Evolutionary conservation across 1,140 invertebrate genomes (phyloP).

Genomic region (Pseudobourletiella spinata): DNA sequence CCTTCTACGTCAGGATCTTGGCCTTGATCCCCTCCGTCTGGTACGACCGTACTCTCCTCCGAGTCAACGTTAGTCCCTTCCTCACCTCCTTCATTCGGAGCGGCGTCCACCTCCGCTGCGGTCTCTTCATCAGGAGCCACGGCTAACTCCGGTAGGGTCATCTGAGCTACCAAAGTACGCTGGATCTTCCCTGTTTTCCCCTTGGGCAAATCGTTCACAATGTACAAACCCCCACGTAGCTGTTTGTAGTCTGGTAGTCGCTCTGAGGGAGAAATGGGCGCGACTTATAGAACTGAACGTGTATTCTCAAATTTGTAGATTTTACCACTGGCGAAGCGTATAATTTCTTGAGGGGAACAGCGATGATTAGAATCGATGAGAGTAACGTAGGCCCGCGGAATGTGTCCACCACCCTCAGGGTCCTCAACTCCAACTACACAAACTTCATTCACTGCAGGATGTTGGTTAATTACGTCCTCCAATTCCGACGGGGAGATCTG

Average conservation of each 20-base stretch:
- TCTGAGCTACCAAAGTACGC: conserved; percentile 6
- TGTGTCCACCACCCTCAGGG: conserved; percentile 12
- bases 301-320: too few species aligned
- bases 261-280: not conserved
- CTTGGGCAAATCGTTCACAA: conserved; percentile 7
- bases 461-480: conserved; percentile 19
- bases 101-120: not conserved
- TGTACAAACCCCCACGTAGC: conserved; percentile 11
- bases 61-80: too few species aligned
- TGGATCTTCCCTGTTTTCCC: conserved; percentile 22
- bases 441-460: conserved; percentile 21
- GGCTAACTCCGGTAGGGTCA: not conserved
- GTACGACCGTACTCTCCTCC: too few species aligned
- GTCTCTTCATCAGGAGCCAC: not conserved
- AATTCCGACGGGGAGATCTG: conserved; percentile 31
- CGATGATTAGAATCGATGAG: not conserved
- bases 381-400: conserved; percentile 20
- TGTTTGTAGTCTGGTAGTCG: conserved; percentile 4
- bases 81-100: too few species aligned
- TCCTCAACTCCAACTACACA: conserved; percentile 18
- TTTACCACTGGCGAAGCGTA: not conserved
- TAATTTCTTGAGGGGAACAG: conserved; percentile 4
- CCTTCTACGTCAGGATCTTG: too few species aligned
- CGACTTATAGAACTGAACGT: not conserved
- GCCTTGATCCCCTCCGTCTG: too few species aligned